Percentiles rank a stretch among this genome's conserved stretches.
These are phyloP conservation scores for Prenolepis imparis DNA, from an alignment of 2,888 invertebrate species.

Conservation along the genomic window DNA sequence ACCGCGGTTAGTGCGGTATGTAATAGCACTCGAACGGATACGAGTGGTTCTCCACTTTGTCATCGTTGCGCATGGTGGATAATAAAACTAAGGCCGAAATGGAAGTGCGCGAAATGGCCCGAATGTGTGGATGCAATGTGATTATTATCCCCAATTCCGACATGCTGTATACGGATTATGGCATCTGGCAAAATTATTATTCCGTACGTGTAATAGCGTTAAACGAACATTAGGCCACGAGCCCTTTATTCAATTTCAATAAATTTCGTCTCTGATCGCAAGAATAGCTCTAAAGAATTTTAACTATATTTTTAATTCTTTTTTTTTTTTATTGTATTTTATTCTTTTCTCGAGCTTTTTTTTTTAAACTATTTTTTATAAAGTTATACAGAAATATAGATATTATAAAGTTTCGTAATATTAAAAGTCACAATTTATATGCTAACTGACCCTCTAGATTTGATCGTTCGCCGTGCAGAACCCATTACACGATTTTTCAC, in stretches of 20 bases:
- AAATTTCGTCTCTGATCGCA: background rate
- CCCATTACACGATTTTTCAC: background rate
- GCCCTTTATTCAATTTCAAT: background rate
- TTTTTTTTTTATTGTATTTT: background rate
- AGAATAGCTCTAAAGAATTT: background rate
- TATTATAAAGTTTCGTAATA: background rate
- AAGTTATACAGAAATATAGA: background rate
- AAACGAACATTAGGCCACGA: background rate
- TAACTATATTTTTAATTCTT: background rate
- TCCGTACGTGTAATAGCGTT: background rate
- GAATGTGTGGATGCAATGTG: background rate
- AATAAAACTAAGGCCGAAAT: slow-evolving; percentile 7
- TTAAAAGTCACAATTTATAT: background rate
- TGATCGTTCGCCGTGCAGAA: background rate
- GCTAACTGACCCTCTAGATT: background rate
- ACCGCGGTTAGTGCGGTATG: background rate
- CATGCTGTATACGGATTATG: background rate
- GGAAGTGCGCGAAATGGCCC: background rate
- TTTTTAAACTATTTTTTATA: background rate
- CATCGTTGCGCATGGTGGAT: background rate
- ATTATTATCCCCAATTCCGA: background rate
- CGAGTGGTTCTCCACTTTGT: background rate
- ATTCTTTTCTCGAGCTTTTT: background rate
- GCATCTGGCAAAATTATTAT: background rate
- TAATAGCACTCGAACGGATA: background rate